These are phyloP conservation scores for human (Homo sapiens) DNA, from an alignment of 2,113 vertebrate species.

Conservation along the genomic window DNA sequence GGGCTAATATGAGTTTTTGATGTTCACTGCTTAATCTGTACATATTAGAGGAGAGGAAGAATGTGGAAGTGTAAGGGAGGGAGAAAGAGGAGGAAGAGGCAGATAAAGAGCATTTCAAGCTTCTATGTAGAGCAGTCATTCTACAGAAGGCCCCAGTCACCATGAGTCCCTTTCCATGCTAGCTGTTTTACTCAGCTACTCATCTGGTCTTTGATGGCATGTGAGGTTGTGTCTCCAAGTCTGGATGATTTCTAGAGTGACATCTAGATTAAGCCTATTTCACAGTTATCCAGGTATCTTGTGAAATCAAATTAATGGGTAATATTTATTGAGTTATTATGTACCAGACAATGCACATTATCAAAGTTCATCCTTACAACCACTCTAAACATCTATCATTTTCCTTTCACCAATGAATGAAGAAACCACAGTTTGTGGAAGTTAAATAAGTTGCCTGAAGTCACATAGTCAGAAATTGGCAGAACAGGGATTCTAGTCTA, in stretches of 20 bases:
- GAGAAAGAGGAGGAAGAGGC: neutral
- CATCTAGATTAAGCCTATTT: neutral
- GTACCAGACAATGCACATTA: neutral
- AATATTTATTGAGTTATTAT: neutral
- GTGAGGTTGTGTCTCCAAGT: neutral
- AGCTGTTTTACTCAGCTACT: neutral
- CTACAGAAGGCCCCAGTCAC: fast-evolving
- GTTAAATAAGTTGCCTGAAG: neutral
- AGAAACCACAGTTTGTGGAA: neutral
- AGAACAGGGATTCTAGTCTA: neutral
- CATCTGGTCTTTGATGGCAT: neutral
- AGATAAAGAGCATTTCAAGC: neutral
- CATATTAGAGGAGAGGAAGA: neutral
- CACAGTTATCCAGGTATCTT: neutral
- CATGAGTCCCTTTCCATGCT: neutral
- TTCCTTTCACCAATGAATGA: neutral
- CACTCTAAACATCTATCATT: neutral
- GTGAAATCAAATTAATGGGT: neutral
- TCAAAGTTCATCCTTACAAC: neutral
- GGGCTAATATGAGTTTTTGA: neutral
- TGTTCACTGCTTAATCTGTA: neutral
- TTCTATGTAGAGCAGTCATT: neutral
- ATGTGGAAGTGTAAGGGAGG: neutral
- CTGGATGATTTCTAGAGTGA: neutral
- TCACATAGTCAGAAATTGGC: neutral